phyloP scores from a whole-genome alignment of 35 echinoderm and acorn worm genomes.

The Apostichopus californicus region DNA sequence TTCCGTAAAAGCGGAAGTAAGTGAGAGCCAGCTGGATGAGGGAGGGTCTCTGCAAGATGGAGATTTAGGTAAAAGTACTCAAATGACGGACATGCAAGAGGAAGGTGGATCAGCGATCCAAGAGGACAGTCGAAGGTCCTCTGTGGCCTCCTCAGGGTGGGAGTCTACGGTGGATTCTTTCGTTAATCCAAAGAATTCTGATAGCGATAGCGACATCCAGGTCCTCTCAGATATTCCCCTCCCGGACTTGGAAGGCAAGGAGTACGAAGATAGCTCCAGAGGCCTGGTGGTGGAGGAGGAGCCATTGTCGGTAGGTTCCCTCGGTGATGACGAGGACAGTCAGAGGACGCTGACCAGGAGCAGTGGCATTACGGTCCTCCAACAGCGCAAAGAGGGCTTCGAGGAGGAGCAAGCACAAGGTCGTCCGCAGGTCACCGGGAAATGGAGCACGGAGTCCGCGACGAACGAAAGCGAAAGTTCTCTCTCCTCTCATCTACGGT shows the following conservation, averaged over 20 bases:
- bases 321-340: constrained; percentile 46
- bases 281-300: background rate
- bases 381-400: background rate
- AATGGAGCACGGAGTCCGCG: constrained; percentile 24
- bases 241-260: background rate
- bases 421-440: background rate
- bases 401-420: background rate
- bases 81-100: background rate
- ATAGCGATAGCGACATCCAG: constrained; percentile 89
- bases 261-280: background rate
- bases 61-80: background rate
- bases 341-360: constrained; percentile 53
- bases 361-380: constrained; percentile 13
- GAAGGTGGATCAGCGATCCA: background rate
- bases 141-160: constrained; percentile 2
- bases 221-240: constrained; percentile 58
- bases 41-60: background rate
- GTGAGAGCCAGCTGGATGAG: background rate
- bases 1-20: background rate
- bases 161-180: background rate
- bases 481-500: background rate
- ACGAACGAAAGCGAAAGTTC: constrained; percentile 38
- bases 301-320: background rate
- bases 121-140: background rate
- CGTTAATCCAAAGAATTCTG: background rate